A percentile compares a stretch with the other conserved stretches of the same genome.
Evolutionary conservation across 2,888 invertebrate genomes (phyloP).

Genomic region (Agonopterix subpropinquella): DNA sequence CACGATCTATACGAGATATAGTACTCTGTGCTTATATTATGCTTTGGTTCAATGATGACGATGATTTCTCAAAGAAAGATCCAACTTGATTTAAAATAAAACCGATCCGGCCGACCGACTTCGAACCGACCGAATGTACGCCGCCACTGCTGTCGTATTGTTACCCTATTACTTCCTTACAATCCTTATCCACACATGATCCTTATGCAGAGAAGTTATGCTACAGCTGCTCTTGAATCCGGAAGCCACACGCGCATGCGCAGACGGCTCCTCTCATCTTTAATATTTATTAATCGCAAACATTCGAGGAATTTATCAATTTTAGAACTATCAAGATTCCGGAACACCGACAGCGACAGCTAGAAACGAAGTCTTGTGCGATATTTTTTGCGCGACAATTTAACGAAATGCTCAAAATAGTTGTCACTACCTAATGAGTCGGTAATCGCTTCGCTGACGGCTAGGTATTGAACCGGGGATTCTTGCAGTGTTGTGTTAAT

Average conservation of each 20-base stretch:
- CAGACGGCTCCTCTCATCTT: constrained; percentile 22
- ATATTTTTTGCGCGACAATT: constrained; percentile 7
- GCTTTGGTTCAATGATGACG: too few relatives aligned
- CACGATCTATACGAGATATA: too few relatives aligned
- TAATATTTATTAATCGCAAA: constrained; percentile 22
- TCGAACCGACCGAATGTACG: too few relatives aligned
- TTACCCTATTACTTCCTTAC: too few relatives aligned
- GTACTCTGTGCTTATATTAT: too few relatives aligned
- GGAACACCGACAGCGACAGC: constrained; percentile 1
- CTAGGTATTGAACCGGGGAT: constrained; percentile 18
- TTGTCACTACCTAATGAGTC: constrained; percentile 21
- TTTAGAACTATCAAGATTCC: not conserved
- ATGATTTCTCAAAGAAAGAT: too few relatives aligned
- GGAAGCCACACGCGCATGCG: constrained; percentile 11
- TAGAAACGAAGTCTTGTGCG: constrained; percentile 5
- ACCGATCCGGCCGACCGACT: too few relatives aligned
- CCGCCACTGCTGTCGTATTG: too few relatives aligned
- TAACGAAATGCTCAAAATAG: not conserved
- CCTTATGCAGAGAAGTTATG: too few relatives aligned
- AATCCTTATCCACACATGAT: too few relatives aligned
- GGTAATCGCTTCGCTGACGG: constrained; percentile 17
- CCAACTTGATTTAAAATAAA: too few relatives aligned
- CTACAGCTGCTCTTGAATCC: too few relatives aligned
- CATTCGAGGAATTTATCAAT: constrained; percentile 15
- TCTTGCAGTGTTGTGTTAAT: not conserved